phyloP scores from a whole-genome alignment of 2,888 invertebrate genomes.

The Gordius sp. region DNA sequence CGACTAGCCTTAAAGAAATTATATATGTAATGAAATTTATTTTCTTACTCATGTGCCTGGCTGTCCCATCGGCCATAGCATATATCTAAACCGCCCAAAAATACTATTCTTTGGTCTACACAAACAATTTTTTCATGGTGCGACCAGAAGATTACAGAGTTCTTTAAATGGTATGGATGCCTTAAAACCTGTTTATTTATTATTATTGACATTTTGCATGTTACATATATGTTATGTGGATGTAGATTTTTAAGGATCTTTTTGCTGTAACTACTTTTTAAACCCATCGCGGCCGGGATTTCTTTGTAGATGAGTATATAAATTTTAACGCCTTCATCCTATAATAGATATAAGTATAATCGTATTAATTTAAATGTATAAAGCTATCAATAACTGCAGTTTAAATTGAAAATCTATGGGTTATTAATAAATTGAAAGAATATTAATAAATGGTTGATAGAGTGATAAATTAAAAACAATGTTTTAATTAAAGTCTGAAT shows the following conservation, averaged over 20 bases:
- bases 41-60: conserved; percentile 23
- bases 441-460: too few relatives aligned
- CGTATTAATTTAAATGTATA: too few relatives aligned
- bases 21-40: too few relatives aligned
- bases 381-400: too few relatives aligned
- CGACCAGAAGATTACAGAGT: conserved; percentile 28
- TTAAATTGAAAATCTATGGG: too few relatives aligned
- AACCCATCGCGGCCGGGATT: conserved; percentile 72
- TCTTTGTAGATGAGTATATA: conserved; percentile 85
- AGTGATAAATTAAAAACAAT: too few relatives aligned
- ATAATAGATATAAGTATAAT: conserved; percentile 21
- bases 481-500: too few relatives aligned
- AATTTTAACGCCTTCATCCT: conserved; percentile 57
- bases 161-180: conserved; percentile 28
- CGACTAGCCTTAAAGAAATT: too few relatives aligned
- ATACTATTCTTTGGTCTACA: conserved; percentile 29
- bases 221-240: conserved; percentile 32
- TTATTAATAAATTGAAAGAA: too few relatives aligned
- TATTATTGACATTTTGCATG: too few relatives aligned
- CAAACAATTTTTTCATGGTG: conserved; percentile 31
- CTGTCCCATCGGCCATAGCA: conserved; percentile 31
- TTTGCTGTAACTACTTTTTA: conserved; percentile 85
- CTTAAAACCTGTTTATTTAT: conserved; percentile 27
- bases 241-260: conserved; percentile 42
- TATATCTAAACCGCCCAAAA: conserved; percentile 30